These are phyloP conservation scores for Manis javanica DNA, from an alignment of 2,797 vertebrate genomes.

Conservation along the genomic window DNA sequence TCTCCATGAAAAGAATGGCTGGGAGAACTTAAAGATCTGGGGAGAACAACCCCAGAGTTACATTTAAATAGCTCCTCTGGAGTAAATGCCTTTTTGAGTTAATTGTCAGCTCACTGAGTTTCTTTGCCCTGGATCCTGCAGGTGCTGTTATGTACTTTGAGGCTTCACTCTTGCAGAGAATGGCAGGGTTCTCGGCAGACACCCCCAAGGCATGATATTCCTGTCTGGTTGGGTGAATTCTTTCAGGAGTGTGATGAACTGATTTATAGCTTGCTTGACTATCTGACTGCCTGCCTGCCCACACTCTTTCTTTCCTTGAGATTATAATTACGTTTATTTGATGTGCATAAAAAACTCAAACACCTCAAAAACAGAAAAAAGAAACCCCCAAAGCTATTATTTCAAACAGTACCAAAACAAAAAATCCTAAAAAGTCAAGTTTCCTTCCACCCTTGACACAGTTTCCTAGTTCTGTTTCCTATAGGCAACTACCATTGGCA, in stretches of 20 bases:
- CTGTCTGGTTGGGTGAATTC: conserved; percentile 24
- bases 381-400: background rate
- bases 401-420: background rate
- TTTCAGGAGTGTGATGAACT: conserved; percentile 9
- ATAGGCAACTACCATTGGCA: background rate
- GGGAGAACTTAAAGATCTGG: conserved; percentile 41
- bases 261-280: background rate
- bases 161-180: conserved; percentile 9
- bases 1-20: conserved; percentile 37
- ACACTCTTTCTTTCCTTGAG: background rate
- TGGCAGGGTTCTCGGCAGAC: conserved; percentile 6
- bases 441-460: background rate
- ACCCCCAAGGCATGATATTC: background rate
- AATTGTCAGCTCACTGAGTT: conserved; percentile 18
- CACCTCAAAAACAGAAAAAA: background rate
- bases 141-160: background rate
- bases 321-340: conserved; percentile 25
- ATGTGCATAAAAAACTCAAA: conserved; percentile 18
- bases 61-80: background rate
- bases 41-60: background rate
- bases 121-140: background rate
- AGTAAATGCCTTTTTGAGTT: conserved; percentile 57
- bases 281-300: background rate
- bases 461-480: background rate
- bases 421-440: background rate